Evolutionary conservation across 2,888 invertebrate species (phyloP).

Genomic region (Xestia rhomboidea): DNA sequence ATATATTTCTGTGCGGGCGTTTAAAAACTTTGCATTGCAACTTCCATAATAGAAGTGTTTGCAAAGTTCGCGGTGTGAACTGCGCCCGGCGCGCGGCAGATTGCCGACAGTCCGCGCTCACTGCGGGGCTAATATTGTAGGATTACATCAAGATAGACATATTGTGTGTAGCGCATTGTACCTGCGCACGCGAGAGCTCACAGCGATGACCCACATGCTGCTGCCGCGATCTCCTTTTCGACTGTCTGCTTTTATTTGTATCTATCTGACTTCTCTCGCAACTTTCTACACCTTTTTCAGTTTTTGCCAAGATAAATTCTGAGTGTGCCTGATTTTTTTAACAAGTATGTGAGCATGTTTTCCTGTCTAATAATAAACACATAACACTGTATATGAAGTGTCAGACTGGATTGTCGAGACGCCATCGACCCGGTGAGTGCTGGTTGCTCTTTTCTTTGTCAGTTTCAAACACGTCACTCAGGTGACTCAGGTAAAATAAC

Average conservation of each 20-base stretch:
- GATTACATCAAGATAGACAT: background rate
- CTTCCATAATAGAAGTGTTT: slow-evolving; percentile 36
- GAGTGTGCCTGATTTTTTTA: background rate
- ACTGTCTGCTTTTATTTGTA: background rate
- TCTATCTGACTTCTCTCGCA: background rate
- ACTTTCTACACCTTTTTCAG: background rate
- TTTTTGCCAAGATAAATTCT: background rate
- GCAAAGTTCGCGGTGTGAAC: slow-evolving; percentile 33
- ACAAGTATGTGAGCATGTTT: background rate
- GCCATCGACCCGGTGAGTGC: background rate
- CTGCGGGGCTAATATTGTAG: background rate
- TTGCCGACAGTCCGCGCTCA: background rate
- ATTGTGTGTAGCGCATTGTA: background rate
- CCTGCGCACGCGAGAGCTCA: background rate
- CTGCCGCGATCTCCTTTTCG: background rate
- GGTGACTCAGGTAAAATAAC: slow-evolving; percentile 6
- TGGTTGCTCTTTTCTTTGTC: background rate
- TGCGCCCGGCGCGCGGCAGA: slow-evolving; percentile 13
- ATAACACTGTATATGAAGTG: background rate
- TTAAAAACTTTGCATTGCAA: slow-evolving; percentile 51
- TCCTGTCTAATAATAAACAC: background rate
- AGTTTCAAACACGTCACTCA: background rate
- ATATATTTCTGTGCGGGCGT: slow-evolving; percentile 33
- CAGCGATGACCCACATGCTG: background rate
- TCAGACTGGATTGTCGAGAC: background rate